phyloP scores from a whole-genome alignment of 92 coral and sea anemone genomes.

The Palythoa grandis region DNA sequence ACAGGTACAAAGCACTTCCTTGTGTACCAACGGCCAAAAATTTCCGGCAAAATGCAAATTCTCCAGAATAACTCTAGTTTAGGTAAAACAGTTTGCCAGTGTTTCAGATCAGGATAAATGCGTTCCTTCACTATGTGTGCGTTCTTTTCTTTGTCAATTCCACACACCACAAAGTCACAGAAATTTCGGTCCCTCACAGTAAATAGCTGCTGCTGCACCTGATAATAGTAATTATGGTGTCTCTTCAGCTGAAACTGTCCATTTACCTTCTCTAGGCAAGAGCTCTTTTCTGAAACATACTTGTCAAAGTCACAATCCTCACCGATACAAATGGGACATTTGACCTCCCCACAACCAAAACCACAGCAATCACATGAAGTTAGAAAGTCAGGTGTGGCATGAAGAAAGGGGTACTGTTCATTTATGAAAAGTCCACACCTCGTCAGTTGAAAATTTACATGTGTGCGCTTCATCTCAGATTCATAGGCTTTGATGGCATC shows the following conservation, averaged over 20 bases:
- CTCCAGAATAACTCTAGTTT: slow-evolving; percentile 59
- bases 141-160: neutral
- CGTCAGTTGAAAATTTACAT: slow-evolving; percentile 31
- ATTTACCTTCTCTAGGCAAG: neutral
- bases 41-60: slow-evolving; percentile 53
- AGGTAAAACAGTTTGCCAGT: slow-evolving; percentile 46
- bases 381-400: slow-evolving; percentile 79
- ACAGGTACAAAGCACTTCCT: slow-evolving; percentile 12
- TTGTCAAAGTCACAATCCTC: slow-evolving; percentile 49
- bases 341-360: slow-evolving; percentile 72
- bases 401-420: slow-evolving; percentile 58
- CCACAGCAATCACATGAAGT: slow-evolving; percentile 71
- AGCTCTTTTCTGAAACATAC: slow-evolving; percentile 14
- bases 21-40: slow-evolving; percentile 66
- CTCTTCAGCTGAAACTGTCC: neutral
- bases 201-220: slow-evolving; percentile 26
- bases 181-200: neutral
- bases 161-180: slow-evolving; percentile 44
- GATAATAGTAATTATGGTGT: slow-evolving; percentile 7
- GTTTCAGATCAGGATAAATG: slow-evolving; percentile 38
- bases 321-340: slow-evolving; percentile 54
- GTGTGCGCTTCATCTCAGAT: slow-evolving; percentile 19
- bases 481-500: slow-evolving; percentile 52
- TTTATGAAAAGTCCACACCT: slow-evolving; percentile 53
- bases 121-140: slow-evolving; percentile 30